phyloP scores from a whole-genome alignment of 2,113 vertebrate genomes.

The Calonectris borealis region DNA sequence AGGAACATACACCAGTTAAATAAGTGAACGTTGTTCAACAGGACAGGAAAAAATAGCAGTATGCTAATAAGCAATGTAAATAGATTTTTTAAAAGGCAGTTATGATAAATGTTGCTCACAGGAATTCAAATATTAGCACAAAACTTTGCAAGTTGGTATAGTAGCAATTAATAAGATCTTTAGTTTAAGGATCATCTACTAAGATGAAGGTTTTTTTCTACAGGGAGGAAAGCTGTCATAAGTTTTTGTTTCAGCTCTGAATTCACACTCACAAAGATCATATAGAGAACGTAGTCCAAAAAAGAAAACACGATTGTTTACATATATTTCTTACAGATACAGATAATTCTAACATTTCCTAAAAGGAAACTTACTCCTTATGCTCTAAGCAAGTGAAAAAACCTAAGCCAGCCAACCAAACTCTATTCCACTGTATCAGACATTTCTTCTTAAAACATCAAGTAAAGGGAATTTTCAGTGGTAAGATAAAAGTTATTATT shows the following conservation, averaged over 20 bases:
- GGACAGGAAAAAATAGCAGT: background rate
- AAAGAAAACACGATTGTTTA: background rate
- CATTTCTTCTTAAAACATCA: background rate
- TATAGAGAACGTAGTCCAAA: background rate
- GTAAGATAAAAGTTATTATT: background rate
- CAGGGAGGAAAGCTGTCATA: background rate
- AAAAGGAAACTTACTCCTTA: background rate
- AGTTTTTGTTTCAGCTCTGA: background rate
- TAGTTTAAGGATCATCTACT: background rate
- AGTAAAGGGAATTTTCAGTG: background rate
- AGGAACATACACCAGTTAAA: accelerated
- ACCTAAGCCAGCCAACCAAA: background rate
- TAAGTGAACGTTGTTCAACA: background rate
- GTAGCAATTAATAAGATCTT: background rate
- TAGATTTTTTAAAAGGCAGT: background rate
- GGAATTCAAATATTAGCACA: background rate
- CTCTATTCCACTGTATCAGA: background rate
- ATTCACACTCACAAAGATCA: background rate
- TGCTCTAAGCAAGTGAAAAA: background rate
- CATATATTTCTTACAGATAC: too few relatives aligned
- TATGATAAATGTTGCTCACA: background rate
- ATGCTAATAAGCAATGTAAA: background rate
- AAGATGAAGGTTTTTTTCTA: background rate
- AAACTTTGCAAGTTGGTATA: background rate
- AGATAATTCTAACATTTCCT: background rate